Base-by-base conservation (phyloP, 1,140 invertebrate genomes). In the Goniozus legneri region DNA sequence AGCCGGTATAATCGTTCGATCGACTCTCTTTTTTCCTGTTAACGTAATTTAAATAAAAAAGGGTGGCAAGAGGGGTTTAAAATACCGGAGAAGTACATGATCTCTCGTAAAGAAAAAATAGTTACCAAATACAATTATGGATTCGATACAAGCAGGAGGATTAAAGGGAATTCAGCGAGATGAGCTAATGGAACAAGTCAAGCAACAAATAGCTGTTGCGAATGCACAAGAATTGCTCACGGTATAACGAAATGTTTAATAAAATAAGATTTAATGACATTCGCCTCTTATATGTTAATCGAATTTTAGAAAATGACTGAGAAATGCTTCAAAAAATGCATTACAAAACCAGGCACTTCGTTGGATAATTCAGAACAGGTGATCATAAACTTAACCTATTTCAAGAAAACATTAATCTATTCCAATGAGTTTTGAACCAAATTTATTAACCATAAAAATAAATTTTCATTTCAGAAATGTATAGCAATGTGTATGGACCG, bases 401-500 rank as follows among this genome's bases (percentile, higher is more conserved):
- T 30, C 19, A 10, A 22, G n/a, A 0, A 13, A 35, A 37, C 19
- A 24, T 52, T n/a, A n/a, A n/a, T n/a, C 4, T 27, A 27, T 6
- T 10, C 24, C 10, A 27, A 6, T 6, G 4, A 27, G 24, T 10
- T 27, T 10, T 6, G 4, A 27, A 27, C 4, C 41, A n/a, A 18
- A 33, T 32, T 22, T 14, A 27, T 21, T 42, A 32, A 40, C 30
- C 31, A 41, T 18, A 27, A 2, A 47, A 44, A 46, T 36, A 12
- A 32, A 33, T 14, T 13, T 36, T 44, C 2, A 19, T 15, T 14
- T 47, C 79, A 92, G 85, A 97, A 97, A 87, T 97, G 95, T 75
- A 81, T 98, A 54, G 90, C 92, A 10, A 93, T 97, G 91, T 97
- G 93, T 73, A 96, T 96, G 92, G 94, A 98, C 73, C 82, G 94